Conservation (phyloP, 1,140 invertebrate genomes). For the Vanessa tameamea region DNA sequence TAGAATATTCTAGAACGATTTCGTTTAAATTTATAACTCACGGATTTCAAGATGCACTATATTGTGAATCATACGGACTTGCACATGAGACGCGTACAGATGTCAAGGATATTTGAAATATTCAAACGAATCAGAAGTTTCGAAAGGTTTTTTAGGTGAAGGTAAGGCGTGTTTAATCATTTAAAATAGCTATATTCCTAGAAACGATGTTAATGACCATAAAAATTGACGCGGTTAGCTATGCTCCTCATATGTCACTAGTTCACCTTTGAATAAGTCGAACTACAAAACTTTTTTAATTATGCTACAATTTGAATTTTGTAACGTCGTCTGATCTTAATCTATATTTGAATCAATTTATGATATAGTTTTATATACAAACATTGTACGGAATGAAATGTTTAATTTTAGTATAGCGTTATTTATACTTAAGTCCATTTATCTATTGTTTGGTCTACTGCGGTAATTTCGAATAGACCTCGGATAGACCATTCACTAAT, state of each 20-base stretch:
- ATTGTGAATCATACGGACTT: slow-evolving; percentile 17
- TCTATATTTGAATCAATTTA: background rate
- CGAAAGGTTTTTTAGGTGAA: slow-evolving; percentile 22
- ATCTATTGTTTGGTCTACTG: no score
- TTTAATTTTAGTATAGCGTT: no score
- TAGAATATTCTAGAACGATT: background rate
- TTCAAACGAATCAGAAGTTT: slow-evolving; percentile 6
- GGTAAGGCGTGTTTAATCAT: slow-evolving; percentile 15
- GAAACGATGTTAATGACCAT: slow-evolving; percentile 5
- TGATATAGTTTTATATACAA: background rate
- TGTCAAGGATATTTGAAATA: slow-evolving; percentile 22
- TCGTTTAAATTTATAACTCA: background rate
- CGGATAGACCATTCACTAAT: no score
- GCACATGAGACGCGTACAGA: background rate
- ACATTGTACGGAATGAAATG: no score
- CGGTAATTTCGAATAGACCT: no score
- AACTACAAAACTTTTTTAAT: background rate
- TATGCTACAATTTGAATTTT: background rate
- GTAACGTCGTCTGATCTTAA: background rate
- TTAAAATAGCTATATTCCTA: slow-evolving; percentile 17
- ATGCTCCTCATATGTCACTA: slow-evolving; percentile 24
- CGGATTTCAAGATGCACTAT: slow-evolving; percentile 1
- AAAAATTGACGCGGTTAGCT: slow-evolving; percentile 15
- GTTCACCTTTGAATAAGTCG: slow-evolving; percentile 26
- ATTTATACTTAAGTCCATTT: no score